Conservation (phyloP, 2,113 vertebrate species). For the Rhineura floridana region DNA sequence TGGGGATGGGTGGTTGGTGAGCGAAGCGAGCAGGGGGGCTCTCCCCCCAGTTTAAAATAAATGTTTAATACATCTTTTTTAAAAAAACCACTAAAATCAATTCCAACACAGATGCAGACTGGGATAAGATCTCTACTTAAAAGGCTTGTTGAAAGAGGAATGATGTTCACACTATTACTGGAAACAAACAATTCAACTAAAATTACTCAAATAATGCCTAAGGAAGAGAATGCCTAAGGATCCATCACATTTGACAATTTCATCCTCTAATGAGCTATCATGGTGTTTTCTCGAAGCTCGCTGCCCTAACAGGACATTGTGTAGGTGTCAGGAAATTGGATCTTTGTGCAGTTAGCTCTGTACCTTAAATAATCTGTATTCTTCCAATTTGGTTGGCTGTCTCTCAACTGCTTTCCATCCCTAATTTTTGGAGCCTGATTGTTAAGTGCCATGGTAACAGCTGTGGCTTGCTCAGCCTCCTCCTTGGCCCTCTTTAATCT, state of each 20-base stretch:
- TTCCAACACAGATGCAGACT: no score
- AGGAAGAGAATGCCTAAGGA: background rate
- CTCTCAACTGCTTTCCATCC: constrained; percentile 23
- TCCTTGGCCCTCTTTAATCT: constrained; percentile 68
- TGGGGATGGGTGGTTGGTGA: no score
- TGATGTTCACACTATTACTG: no score
- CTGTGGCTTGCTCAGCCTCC: constrained; percentile 61
- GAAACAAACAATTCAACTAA: no score
- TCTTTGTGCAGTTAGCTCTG: background rate
- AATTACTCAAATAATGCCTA: background rate
- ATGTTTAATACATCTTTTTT: no score
- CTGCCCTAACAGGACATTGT: background rate
- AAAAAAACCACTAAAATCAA: no score
- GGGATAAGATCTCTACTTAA: no score
- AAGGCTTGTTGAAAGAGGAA: no score
- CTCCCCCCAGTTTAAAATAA: no score
- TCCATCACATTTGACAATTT: background rate
- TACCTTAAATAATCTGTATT: constrained; percentile 52
- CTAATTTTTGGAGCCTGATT: constrained; percentile 21
- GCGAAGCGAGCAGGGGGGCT: no score
- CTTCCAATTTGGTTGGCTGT: constrained; percentile 20
- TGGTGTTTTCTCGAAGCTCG: background rate
- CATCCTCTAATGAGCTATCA: background rate
- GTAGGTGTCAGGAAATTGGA: background rate
- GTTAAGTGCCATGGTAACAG: constrained; percentile 34